These are phyloP conservation scores for Aurelia sp. DNA, from an alignment of 30 jellyfish, hydroid and myxozoan species.

Conservation along the genomic window DNA sequence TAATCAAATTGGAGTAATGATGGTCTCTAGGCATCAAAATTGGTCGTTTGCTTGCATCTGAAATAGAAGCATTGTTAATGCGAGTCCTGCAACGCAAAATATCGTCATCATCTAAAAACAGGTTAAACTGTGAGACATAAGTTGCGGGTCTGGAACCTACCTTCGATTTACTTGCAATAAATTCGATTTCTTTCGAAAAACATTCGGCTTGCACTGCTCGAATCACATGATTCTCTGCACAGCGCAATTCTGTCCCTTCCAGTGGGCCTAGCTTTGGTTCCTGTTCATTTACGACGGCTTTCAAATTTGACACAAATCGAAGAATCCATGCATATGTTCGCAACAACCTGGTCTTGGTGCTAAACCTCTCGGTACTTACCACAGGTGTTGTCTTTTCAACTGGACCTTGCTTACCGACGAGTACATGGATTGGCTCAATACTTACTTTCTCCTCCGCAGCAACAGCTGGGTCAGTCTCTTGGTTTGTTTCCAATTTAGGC, in stretches of 20 bases:
- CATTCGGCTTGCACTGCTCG: conserved; percentile 4
- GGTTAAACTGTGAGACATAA: conserved; percentile 11
- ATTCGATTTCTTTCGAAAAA: conserved; percentile 6
- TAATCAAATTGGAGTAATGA: neutral
- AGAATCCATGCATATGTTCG: conserved; percentile 4
- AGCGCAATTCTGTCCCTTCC: neutral
- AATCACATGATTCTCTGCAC: neutral
- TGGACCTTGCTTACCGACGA: too few species aligned
- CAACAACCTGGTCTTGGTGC: neutral
- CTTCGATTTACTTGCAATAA: neutral
- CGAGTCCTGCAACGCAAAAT: neutral
- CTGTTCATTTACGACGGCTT: neutral
- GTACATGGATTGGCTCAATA: neutral
- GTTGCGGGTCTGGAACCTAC: neutral
- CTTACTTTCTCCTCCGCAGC: conserved; percentile 13
- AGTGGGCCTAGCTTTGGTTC: neutral
- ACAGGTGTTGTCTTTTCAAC: neutral
- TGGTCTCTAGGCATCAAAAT: conserved; percentile 14
- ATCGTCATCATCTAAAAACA: conserved; percentile 8
- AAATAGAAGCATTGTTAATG: neutral
- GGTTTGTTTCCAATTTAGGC: too few species aligned
- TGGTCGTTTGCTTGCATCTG: neutral
- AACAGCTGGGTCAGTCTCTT: conserved; percentile 6
- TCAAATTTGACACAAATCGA: conserved; percentile 2
- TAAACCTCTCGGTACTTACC: neutral